phyloP scores from a whole-genome alignment of 2,797 vertebrate genomes.

The Chiloscyllium punctatum region DNA sequence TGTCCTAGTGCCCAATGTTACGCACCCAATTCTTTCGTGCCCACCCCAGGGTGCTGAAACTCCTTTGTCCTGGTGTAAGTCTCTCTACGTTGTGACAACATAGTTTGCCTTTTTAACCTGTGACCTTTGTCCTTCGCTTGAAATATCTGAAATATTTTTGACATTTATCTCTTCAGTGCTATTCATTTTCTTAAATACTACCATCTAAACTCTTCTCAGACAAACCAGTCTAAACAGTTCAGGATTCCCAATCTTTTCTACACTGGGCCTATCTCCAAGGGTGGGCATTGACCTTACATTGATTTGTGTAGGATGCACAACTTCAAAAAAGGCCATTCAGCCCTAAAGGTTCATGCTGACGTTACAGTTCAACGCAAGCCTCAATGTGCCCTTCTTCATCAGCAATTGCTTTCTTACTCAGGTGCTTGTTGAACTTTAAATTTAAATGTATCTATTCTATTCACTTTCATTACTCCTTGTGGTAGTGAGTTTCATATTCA shows the following conservation, averaged over 20 bases:
- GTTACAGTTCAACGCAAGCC: neutral
- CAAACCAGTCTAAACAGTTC: neutral
- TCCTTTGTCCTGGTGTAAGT: neutral
- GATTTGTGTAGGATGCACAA: neutral
- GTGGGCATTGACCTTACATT: neutral
- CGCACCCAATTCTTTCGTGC: too few relatives aligned
- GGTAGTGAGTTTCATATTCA: neutral
- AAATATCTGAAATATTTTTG: neutral
- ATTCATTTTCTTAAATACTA: neutral
- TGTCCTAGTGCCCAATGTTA: too few relatives aligned
- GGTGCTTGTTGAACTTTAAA: neutral
- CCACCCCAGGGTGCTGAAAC: too few relatives aligned
- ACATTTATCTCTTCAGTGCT: neutral
- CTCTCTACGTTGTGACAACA: neutral
- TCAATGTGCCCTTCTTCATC: neutral
- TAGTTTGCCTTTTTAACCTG: neutral
- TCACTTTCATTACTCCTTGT: neutral
- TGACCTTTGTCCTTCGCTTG: neutral
- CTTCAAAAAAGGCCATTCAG: neutral
- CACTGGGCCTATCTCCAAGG: neutral
- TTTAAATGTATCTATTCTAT: neutral
- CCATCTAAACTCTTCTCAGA: neutral
- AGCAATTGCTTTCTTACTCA: neutral
- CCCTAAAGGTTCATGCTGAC: neutral
- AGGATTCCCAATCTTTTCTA: neutral